Base-by-base conservation (phyloP, 2,888 invertebrate genomes). In the Acleris holmiana region DNA sequence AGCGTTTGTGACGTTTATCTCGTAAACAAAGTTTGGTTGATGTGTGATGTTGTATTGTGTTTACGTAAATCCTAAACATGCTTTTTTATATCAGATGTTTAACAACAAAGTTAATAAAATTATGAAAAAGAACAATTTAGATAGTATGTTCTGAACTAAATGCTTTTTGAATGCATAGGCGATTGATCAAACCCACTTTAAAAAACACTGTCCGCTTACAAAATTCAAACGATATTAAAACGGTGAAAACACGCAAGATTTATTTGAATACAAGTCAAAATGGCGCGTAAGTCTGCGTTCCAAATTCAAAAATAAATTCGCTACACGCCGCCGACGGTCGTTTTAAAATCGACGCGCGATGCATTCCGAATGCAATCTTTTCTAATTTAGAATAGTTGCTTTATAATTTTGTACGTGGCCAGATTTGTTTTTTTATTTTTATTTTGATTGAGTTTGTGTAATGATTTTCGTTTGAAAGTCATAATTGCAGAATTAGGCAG, bases 251-350 rank as follows among this genome's bases (percentile, higher is more conserved):
- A 77, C 70, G 71, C 82, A 75, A 78, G 77, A 83, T 88, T 84
- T 82, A 85, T 85, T 82, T 82, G 81, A 76, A 78, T 82, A 82
- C 84, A 83, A 77, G 85, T 84, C 82, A 84, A 88, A 90, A 89
- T 88, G 84, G 89, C 85, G 89, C 83, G 83, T 83, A 86, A 89
- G 89, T 88, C 88, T 89, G 91, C 91, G 91, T 91, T 91, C 91
- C 85, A 91, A 87, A 89, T 92, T 89, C 91, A 91, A 92, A 92
- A 92, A 92, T 92, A 92, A 91, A 91, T 91, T 87, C 81, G 89
- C 84, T 82, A 84, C 83, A 82, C 85, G 83, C 88, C 83, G 82
- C 85, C 84, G 78, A 71, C 83, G 83, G 82, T 76, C 74, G 86
- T 89, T 90, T 91, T 89, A 89, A 89, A 90, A 90, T 89, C 86